phyloP scores from a whole-genome alignment of 2,113 vertebrate genomes.

The Psammodynastes pulverulentus region DNA sequence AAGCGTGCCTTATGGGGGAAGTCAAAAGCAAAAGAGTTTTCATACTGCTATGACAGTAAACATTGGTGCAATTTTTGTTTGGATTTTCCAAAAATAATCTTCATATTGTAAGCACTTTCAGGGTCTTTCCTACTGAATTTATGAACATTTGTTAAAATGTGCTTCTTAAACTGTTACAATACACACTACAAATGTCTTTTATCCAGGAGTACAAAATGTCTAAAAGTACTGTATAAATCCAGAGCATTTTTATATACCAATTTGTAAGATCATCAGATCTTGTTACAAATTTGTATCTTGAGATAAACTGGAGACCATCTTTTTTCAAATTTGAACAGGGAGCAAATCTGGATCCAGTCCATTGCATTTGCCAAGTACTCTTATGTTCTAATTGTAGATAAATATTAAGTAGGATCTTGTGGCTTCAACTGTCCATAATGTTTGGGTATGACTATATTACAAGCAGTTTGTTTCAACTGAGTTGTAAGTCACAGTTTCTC shows the following conservation, averaged over 20 bases:
- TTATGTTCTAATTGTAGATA: not conserved
- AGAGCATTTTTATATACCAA: conserved; percentile 21
- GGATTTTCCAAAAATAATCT: conserved; percentile 2
- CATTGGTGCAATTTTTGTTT: conserved; percentile 11
- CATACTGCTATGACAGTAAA: conserved; percentile 16
- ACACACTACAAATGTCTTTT: not conserved
- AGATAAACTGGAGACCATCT: not conserved
- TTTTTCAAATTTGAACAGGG: not conserved
- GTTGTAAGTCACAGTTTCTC: not conserved
- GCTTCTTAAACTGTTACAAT: conserved; percentile 30
- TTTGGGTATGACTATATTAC: not conserved
- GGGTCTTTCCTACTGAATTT: conserved; percentile 34
- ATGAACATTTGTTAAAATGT: conserved; percentile 34
- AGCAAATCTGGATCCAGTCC: not conserved
- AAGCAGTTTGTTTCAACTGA: not conserved
- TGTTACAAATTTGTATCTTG: conserved; percentile 50
- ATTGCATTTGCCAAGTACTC: not conserved
- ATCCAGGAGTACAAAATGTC: not conserved
- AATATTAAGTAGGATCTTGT: not conserved
- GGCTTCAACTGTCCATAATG: not conserved
- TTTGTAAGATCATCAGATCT: conserved; percentile 49
- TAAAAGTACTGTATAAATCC: conserved; percentile 11
- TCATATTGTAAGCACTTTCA: conserved; percentile 57
- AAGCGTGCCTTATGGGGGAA: conserved; percentile 43
- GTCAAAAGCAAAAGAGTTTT: conserved; percentile 9